phyloP scores from a whole-genome alignment of 2,113 vertebrate genomes.

The Hypomesus transpacificus region DNA sequence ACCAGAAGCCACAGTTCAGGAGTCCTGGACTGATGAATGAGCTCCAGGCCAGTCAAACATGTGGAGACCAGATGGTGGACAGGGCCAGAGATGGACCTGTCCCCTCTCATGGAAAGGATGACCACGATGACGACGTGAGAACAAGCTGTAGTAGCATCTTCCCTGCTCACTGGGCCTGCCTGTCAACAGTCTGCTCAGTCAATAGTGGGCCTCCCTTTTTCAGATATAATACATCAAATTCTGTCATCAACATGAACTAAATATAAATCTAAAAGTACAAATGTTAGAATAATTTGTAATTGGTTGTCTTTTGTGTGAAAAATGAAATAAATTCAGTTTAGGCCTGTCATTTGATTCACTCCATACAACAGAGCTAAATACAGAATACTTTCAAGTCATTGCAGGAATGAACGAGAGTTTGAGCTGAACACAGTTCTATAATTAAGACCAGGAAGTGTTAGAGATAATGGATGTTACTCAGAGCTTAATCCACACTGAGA shows the following conservation, averaged over 20 bases:
- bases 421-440: background rate
- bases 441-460: background rate
- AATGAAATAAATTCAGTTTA: background rate
- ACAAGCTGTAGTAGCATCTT: background rate
- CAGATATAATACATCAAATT: no score
- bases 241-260: no score
- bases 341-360: background rate
- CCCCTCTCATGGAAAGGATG: constrained; percentile 20
- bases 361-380: background rate
- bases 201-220: no score
- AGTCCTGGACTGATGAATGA: constrained; percentile 37
- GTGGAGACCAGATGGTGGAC: constrained; percentile 49
- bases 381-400: background rate
- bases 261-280: no score
- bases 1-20: background rate
- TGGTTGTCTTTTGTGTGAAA: background rate
- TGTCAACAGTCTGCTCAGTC: background rate
- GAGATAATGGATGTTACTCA: no score
- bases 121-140: constrained; percentile 4
- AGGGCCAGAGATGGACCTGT: constrained; percentile 18
- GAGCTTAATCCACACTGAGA: no score
- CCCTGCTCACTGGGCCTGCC: background rate
- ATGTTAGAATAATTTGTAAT: background rate
- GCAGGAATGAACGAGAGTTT: background rate
- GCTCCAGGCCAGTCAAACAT: constrained; percentile 27